Percentiles rank a stretch among this genome's conserved stretches.
Conservation (phyloP, 2,113 vertebrate species). For the Sminthopsis crassicaudata region DNA sequence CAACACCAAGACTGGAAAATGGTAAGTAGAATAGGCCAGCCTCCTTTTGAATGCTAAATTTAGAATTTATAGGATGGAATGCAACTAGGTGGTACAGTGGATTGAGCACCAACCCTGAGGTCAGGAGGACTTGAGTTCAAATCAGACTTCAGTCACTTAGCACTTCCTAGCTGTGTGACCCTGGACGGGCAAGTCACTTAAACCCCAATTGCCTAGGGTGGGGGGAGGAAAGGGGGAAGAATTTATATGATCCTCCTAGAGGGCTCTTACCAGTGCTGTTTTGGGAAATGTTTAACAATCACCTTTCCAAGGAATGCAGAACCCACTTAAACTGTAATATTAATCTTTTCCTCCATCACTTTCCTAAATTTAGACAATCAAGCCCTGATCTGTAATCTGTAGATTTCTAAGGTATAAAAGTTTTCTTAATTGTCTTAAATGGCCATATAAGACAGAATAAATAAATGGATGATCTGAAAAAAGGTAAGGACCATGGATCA, state of each 20-base stretch:
- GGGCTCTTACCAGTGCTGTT: not conserved
- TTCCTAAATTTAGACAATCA: not conserved
- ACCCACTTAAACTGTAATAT: not conserved
- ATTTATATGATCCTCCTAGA: not conserved
- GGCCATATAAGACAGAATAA: not conserved
- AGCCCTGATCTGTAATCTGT: not conserved
- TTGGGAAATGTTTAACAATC: not conserved
- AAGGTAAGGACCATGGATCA: not conserved
- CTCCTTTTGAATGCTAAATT: not conserved
- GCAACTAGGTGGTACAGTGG: no score
- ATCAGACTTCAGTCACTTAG: no score
- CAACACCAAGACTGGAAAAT: slow-evolving; percentile 63
- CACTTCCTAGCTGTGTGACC: no score
- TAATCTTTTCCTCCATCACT: not conserved
- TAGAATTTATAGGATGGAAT: not conserved
- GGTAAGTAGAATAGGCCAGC: slow-evolving; percentile 40
- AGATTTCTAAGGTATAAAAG: not conserved
- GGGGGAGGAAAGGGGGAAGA: no score
- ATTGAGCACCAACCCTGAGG: no score
- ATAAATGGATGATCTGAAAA: not conserved
- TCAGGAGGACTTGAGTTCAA: no score
- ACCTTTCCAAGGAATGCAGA: not conserved
- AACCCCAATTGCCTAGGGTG: no score
- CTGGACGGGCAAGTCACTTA: no score
- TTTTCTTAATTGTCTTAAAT: not conserved